phyloP scores from a whole-genome alignment of 2,888 invertebrate species.

The Didymodactylos carnosus region DNA sequence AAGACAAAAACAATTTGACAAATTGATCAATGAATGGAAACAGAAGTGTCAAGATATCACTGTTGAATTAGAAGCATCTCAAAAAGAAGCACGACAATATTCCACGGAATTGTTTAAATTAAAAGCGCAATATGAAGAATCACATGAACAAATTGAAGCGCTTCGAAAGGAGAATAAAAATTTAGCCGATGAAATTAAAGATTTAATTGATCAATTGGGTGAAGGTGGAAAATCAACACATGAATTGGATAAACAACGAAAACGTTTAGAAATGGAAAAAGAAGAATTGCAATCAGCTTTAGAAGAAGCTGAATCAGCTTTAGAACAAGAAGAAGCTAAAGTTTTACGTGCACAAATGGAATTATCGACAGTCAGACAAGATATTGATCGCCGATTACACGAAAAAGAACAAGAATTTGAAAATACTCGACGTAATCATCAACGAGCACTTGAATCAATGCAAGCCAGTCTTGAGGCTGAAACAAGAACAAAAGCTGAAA shows the following conservation, averaged over 20 bases:
- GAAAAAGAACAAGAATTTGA: conserved; percentile 99
- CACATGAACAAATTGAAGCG: conserved; percentile 86
- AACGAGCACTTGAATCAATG: conserved; percentile 97
- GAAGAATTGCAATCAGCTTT: conserved; percentile 96
- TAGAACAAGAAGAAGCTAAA: conserved; percentile 99
- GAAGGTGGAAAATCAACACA: conserved; percentile 99
- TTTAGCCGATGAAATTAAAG: conserved; percentile 76
- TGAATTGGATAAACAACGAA: conserved; percentile 93
- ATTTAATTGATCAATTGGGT: conserved; percentile 92
- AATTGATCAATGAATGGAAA: conserved; percentile 99
- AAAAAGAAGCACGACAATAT: conserved; percentile 97
- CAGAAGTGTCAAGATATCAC: conserved; percentile 89
- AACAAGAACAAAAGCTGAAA: conserved; percentile 98
- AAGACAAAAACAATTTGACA: conserved; percentile 99
- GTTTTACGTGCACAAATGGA: conserved; percentile 71
- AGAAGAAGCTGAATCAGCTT: conserved; percentile 93
- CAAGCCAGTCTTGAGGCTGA: conserved; percentile 98
- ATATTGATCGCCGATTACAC: conserved; percentile 95
- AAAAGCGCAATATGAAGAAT: conserved; percentile 84
- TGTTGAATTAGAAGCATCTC: conserved; percentile 89
- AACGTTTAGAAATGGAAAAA: conserved; percentile 94
- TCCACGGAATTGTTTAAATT: conserved; percentile 98
- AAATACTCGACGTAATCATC: conserved; percentile 98
- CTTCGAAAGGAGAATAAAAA: conserved; percentile 98
- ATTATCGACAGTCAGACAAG: conserved; percentile 84